These are phyloP conservation scores for Acromyrmex charruanus DNA, from an alignment of 1,140 invertebrate species.

Conservation along the genomic window DNA sequence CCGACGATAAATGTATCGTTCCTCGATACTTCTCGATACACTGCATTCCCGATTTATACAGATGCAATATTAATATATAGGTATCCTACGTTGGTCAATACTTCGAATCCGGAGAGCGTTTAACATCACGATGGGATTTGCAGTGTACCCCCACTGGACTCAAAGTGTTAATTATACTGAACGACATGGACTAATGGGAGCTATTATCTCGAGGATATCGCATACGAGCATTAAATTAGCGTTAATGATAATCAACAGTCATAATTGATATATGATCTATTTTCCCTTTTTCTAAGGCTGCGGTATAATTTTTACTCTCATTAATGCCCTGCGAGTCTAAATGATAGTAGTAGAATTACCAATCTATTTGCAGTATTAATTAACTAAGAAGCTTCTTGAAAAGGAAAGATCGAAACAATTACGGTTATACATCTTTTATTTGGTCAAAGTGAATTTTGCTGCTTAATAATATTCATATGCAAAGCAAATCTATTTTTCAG, in stretches of 20 bases:
- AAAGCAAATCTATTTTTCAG: too few relatives aligned
- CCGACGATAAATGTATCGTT: not conserved
- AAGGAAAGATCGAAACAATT: not conserved
- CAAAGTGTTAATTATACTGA: slow-evolving; percentile 58
- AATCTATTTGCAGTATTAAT: not conserved
- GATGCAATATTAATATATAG: slow-evolving; percentile 26
- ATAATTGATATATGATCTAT: not conserved
- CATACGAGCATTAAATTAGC: slow-evolving; percentile 47
- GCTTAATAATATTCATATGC: too few relatives aligned
- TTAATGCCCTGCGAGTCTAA: not conserved
- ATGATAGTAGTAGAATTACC: not conserved
- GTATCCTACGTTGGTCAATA: slow-evolving; percentile 30
- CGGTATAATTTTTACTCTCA: not conserved
- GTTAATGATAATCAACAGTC: slow-evolving; percentile 46
- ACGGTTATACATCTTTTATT: not conserved
- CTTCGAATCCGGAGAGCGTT: slow-evolving; percentile 51
- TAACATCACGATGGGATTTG: slow-evolving; percentile 45
- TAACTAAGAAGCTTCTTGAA: not conserved
- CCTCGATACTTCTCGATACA: too few relatives aligned
- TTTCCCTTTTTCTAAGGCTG: not conserved
- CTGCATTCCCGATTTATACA: slow-evolving; percentile 6
- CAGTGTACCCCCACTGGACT: slow-evolving; percentile 19
- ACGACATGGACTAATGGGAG: slow-evolving; percentile 54
- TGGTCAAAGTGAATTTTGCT: too few relatives aligned
- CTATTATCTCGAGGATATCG: slow-evolving; percentile 48